phyloP scores from a whole-genome alignment of 2,888 invertebrate species.

The Esperia sulphurella region DNA sequence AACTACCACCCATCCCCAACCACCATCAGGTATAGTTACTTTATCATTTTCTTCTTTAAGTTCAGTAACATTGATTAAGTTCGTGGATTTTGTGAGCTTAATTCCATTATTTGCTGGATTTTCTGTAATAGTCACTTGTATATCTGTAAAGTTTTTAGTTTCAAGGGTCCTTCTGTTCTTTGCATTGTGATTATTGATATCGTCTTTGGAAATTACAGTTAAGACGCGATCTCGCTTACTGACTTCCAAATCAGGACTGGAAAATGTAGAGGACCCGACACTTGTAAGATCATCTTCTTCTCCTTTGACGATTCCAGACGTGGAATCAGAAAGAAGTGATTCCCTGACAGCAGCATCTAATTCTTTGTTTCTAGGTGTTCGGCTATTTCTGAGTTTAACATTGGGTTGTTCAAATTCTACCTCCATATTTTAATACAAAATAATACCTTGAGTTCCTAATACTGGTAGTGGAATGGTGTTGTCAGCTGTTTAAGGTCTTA shows the following conservation, averaged over 20 bases:
- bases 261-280: slow-evolving; percentile 50
- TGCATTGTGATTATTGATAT: slow-evolving; percentile 34
- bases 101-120: slow-evolving; percentile 30
- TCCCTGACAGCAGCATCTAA: slow-evolving; percentile 48
- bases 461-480: slow-evolving; percentile 42
- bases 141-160: slow-evolving; percentile 15
- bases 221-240: slow-evolving; percentile 39
- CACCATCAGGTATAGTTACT: slow-evolving; percentile 87
- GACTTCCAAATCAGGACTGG: slow-evolving; percentile 58
- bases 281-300: slow-evolving; percentile 55
- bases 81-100: slow-evolving; percentile 25
- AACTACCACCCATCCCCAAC: slow-evolving; percentile 95
- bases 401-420: slow-evolving; percentile 40
- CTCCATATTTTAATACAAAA: slow-evolving; percentile 45
- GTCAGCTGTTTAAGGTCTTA: slow-evolving; percentile 71
- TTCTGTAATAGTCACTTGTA: slow-evolving; percentile 33
- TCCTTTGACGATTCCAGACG: slow-evolving; percentile 73
- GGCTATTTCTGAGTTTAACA: slow-evolving; percentile 42
- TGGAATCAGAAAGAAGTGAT: slow-evolving; percentile 64
- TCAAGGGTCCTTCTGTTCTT: slow-evolving; percentile 21
- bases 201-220: slow-evolving; percentile 13
- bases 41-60: slow-evolving; percentile 31
- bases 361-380: slow-evolving; percentile 46
- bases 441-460: slow-evolving; percentile 52
- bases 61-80: slow-evolving; percentile 18